Percentiles rank a stretch among this genome's conserved stretches.
Evolutionary conservation across 2,888 invertebrate genomes (phyloP).

Genomic region (Terebella lapidaria): DNA sequence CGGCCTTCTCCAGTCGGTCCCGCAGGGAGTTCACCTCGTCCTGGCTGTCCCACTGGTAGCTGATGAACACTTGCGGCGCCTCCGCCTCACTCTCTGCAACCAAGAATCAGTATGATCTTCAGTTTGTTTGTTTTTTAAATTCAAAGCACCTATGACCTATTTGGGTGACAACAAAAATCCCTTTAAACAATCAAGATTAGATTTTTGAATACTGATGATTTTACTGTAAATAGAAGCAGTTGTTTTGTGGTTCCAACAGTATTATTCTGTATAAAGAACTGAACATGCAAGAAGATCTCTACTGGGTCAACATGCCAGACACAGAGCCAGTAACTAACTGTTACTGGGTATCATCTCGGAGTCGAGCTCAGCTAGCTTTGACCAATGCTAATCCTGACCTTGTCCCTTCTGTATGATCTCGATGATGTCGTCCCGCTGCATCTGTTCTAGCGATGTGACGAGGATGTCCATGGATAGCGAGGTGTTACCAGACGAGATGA

Average conservation of each 20-base stretch:
- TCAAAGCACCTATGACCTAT: neutral
- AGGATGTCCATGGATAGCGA: slow-evolving; percentile 53
- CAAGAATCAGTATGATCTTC: no score
- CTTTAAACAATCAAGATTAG: neutral
- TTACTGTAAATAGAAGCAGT: no score
- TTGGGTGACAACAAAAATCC: neutral
- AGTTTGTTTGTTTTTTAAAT: no score
- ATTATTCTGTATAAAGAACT: no score
- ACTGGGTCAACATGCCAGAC: no score
- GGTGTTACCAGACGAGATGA: slow-evolving; percentile 53
- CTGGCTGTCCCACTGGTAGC: slow-evolving; percentile 56
- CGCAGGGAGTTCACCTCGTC: slow-evolving; percentile 49
- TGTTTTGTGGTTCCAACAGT: no score
- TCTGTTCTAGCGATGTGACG: slow-evolving; percentile 49
- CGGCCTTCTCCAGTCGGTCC: slow-evolving; percentile 49
- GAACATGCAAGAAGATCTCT: no score
- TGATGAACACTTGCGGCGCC: slow-evolving; percentile 52
- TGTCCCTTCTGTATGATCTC: slow-evolving; percentile 44
- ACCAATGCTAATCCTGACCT: no score
- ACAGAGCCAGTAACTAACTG: no score
- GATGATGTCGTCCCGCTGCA: slow-evolving; percentile 46
- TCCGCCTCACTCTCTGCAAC: slow-evolving; percentile 31
- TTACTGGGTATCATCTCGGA: no score
- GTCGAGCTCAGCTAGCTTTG: no score
- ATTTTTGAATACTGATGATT: neutral